phyloP scores from a whole-genome alignment of 2,888 invertebrate species.

The Drosophila mulleri region DNA sequence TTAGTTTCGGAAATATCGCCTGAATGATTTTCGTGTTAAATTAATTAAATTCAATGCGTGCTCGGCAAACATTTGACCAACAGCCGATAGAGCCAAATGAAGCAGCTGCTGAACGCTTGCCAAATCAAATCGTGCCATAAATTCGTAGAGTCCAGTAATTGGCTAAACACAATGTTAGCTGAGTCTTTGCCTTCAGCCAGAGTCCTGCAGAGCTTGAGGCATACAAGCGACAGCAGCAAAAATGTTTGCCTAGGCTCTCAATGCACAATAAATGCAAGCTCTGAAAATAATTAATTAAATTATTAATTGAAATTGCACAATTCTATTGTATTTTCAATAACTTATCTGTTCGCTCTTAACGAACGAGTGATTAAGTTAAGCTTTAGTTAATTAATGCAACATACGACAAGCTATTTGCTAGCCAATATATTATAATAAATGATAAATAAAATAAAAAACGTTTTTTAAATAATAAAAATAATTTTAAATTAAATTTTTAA shows the following conservation, averaged over 20 bases:
- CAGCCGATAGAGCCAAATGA: constrained; percentile 49
- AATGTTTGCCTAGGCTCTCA: constrained; percentile 3
- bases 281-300: not conserved
- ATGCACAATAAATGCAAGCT: not conserved
- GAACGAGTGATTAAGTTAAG: not conserved
- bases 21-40: constrained; percentile 79
- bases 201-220: not conserved
- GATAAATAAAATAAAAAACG: not conserved
- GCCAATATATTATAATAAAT: not conserved
- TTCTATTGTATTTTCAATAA: not conserved
- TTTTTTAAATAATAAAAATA: too few species aligned
- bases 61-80: constrained; percentile 65
- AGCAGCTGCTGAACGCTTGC: constrained; percentile 39
- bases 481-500: too few species aligned
- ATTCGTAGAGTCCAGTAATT: constrained; percentile 59
- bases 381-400: constrained; percentile 4
- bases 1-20: constrained; percentile 70
- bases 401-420: not conserved
- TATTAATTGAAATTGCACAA: not conserved
- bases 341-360: too few species aligned
- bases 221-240: constrained; percentile 1
- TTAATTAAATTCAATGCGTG: constrained; percentile 77
- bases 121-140: constrained; percentile 70
- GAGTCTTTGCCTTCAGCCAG: constrained; percentile 19
- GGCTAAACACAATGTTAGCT: constrained; percentile 25